Evolutionary conservation across 2,888 invertebrate species (phyloP), one percentile per base, ranked within the genome.

Genomic region (Andrena bucephala): DNA sequence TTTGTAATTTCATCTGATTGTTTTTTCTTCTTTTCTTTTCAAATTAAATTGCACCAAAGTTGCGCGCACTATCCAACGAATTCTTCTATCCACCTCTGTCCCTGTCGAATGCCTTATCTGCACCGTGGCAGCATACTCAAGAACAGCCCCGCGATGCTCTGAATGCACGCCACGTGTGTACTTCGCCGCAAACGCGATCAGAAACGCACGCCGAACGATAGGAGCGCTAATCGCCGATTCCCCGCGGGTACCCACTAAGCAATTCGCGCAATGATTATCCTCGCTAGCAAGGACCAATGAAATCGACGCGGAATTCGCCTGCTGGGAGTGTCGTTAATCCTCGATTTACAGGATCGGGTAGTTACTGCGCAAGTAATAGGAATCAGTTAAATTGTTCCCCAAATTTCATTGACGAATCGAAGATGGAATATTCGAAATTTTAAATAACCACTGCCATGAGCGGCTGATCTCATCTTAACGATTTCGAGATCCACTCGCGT

Each of bases 231-330:
- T 80, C 71, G 42, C 31, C 70, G 66, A 80, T 71, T 80, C 80
- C 31, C 29, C 16, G 36, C 10, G 66, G 63, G 71, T 78, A 71
- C 13, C 52, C 27, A 29, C 77, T 65, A 77, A 71, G 71, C 81
- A 74, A 85, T 76, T 83, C 86, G 69, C 85, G 78, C 66, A 29
- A 87, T 87, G 86, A 89, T 89, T 87, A 85, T 86, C 83, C 74
- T 83, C 54, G 77, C 73, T n/a, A 54, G 73, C 77, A 82, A 77
- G 74, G 79, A 77, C 78, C 79, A 73, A 54, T 63, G 66, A 68
- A 69, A 52, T 79, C 76, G 42, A n/a, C 8, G 8, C 33, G n/a
- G 78, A 69, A 77, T 70, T 66, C 29, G 31, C 60, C 74, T 42
- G 42, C 60, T 5, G 60, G 52, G 42, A n/a, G 50, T 62, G 52